Evolutionary conservation across 2,888 invertebrate species (phyloP).

Genomic region (Ceriagrion tenellum): DNA sequence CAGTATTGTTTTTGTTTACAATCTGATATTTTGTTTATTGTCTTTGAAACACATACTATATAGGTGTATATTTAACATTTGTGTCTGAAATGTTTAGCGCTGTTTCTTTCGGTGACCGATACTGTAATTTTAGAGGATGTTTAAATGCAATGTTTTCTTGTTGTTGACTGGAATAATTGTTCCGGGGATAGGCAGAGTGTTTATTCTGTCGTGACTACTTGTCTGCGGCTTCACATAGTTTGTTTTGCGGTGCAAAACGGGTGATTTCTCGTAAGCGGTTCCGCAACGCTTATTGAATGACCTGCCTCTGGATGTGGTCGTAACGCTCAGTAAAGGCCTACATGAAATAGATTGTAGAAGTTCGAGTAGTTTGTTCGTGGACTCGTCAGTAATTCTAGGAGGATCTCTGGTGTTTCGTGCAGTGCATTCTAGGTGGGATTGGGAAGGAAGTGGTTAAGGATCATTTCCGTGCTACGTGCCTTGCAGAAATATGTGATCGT

Average conservation of each 20-base stretch:
- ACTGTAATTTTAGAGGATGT: neutral
- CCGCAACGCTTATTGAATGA: neutral
- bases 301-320: neutral
- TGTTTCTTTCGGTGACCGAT: neutral
- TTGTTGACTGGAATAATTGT: neutral
- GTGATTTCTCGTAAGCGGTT: neutral
- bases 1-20: neutral
- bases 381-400: neutral
- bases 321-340: too few relatives aligned
- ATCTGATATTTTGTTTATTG: neutral
- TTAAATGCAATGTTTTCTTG: neutral
- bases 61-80: neutral
- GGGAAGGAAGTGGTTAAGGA: conserved; percentile 63
- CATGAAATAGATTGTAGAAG: too few relatives aligned
- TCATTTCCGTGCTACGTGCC: conserved; percentile 55
- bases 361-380: neutral
- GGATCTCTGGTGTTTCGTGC: conserved; percentile 28
- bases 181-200: neutral
- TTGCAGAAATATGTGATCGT: neutral
- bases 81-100: neutral
- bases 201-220: neutral
- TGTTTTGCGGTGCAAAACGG: neutral
- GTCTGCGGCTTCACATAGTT: neutral
- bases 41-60: neutral
- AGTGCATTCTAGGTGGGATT: conserved; percentile 41